Evolutionary conservation across 1,140 invertebrate species (phyloP), one percentile per base, ranked within the genome.

Genomic region (Globodera ellingtonae): DNA sequence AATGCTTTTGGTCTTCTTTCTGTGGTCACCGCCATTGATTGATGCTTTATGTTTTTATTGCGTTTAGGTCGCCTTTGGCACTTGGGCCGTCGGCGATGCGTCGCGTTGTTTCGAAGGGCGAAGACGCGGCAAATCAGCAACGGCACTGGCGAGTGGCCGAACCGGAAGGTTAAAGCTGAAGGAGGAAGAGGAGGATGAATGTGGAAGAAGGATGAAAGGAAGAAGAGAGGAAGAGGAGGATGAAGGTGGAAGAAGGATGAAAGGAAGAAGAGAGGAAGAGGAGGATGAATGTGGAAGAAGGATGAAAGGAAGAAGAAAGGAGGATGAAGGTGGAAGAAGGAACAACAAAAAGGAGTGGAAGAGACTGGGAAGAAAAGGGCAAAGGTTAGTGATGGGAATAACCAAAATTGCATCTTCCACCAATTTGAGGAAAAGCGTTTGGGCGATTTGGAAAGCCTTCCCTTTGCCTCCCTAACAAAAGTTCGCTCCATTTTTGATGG

Each of bases 21-120:
- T 13, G 46, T 35, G 35, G 35, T 2, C 35, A 2, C 35, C 1
- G 35, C 35, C 35, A 35, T 35, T 35, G 35, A 6, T 44, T n/a
- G 1, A 24, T 24, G 24, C 24, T 24, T 24, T 24, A n/a, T 1
- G 1, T 24, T 24, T 24, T 24, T 24, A 24, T 9, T 35, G 4
- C 18, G 5, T 13, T 59, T 18, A 77, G 75, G 62, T 77, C 21
- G 75, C 75, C 3, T 77, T 77, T 48, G 75, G 75, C 62, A 77
- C 75, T 67, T 77, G 75, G 75, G 65, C 75, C 13, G 75, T 77
- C 3, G 75, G 75, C n/a, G 75, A 77, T 69, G 75, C 75, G 46
- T 44, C 24, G 13, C 75, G 62, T 2, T 50, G 69, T 67, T 77
- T 77, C 48, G 24, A 62, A 18, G 75, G 48, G 65, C 46, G 21